Evolutionary conservation across 2,888 invertebrate species (phyloP).

Genomic region (Synergus umbraculus): DNA sequence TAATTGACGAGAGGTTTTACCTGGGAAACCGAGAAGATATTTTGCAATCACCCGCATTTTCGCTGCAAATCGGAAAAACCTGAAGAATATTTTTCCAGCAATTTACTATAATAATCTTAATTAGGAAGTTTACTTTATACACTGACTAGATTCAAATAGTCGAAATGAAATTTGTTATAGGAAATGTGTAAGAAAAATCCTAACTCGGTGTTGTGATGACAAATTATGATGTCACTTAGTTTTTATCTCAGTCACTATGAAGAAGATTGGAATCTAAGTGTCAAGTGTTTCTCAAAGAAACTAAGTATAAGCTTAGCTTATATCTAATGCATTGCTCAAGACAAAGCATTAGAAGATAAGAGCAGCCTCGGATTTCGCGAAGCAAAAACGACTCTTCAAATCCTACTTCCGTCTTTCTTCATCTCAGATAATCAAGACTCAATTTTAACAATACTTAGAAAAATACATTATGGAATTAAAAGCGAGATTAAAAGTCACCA

Average conservation of each 20-base stretch:
- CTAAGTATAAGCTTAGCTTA: not conserved
- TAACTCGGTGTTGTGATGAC: not conserved
- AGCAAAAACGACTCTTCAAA: not conserved
- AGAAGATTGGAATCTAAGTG: not conserved
- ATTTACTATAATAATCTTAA: not conserved
- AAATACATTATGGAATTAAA: not conserved
- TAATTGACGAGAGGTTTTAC: not conserved
- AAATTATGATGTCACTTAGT: not conserved
- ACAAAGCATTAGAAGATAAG: not conserved
- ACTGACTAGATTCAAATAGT: not conserved
- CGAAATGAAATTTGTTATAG: not conserved
- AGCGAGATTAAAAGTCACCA: not conserved
- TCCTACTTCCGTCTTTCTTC: slow-evolving; percentile 8
- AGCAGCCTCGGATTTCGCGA: slow-evolving; percentile 5
- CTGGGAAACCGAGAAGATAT: not conserved
- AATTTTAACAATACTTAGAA: not conserved
- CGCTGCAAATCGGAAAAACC: not conserved
- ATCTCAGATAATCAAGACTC: not conserved
- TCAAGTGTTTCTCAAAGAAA: not conserved
- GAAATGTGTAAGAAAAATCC: not conserved
- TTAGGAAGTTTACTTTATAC: not conserved
- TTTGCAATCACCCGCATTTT: not conserved
- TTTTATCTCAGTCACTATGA: not conserved
- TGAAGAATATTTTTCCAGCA: not conserved
- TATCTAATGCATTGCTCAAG: not conserved